These are phyloP conservation scores for Larimichthys crocea DNA, from an alignment of 2,113 vertebrate species.

Conservation along the genomic window DNA sequence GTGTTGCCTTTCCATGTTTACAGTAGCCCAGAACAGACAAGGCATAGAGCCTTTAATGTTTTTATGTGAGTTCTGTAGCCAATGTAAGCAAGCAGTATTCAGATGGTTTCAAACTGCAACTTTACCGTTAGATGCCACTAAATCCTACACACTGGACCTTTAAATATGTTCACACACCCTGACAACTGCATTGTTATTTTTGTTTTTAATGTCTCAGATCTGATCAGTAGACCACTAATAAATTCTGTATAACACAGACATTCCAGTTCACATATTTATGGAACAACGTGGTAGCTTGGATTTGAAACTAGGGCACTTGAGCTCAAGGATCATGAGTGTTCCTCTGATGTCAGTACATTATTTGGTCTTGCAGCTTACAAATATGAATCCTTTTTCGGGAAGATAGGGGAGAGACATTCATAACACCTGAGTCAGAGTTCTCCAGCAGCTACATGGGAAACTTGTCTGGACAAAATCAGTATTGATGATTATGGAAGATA, in stretches of 20 bases:
- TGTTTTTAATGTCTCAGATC: background rate
- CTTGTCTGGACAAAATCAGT: constrained; percentile 20
- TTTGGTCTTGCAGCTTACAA: constrained; percentile 2
- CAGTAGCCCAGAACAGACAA: no score
- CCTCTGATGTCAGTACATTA: background rate
- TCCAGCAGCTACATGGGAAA: constrained; percentile 21
- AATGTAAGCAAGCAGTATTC: no score
- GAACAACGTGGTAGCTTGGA: constrained; percentile 18
- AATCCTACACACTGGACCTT: no score
- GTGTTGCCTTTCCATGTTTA: no score
- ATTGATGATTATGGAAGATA: background rate
- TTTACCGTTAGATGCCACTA: no score
- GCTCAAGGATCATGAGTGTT: background rate
- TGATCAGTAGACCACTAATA: constrained; percentile 2
- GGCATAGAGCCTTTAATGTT: no score
- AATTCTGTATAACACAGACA: background rate
- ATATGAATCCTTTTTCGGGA: constrained; percentile 14
- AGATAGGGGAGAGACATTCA: background rate
- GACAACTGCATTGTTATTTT: background rate
- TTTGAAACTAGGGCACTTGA: constrained; percentile 1
- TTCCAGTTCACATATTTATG: constrained; percentile 49
- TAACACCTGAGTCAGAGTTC: constrained; percentile 42
- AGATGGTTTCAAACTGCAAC: no score
- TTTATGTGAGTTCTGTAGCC: no score
- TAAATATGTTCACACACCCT: background rate